Evolutionary conservation across 2,797 vertebrate species (phyloP), one percentile per base, ranked within the genome.

Genomic region (Phrynocephalus vlangalii): DNA sequence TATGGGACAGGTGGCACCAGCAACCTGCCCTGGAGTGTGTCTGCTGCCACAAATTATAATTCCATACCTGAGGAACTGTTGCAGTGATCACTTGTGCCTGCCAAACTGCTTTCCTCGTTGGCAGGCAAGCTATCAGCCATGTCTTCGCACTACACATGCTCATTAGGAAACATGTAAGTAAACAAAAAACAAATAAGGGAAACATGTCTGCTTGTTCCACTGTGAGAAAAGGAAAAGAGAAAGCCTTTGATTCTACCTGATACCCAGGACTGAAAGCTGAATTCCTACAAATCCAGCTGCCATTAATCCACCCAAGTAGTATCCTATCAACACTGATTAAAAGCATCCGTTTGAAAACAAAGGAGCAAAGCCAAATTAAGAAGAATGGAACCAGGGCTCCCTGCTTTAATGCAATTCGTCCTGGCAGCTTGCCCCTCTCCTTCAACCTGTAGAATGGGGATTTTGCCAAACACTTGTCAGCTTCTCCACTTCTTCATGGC

Each of bases 141-240:
- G 70, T 81, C 78, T 85, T 82, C 80, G 75, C 77, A 68, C 87
- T 84, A 85, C 83, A 73, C 77, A 80, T 68, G 68, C 38, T 87
- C 83, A 88, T 80, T 76, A 75, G 71, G 56, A 88, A 79, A 73
- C 70, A 73, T 81, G 87, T 52, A 76, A 85, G 48, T 85, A 80
- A 88, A 81, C 71, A 85, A 88, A 75, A 70, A 76, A 76, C 38
- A 75, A 85, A 85, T 6, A 67, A 84, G 83, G 78, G 30, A 85
- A 85, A 75, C 83, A 68, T 68, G n/a, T 75, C 78, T 75, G 87
- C 83, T 88, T 85, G 68, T 84, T 88, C 56, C 82, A 73, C n/a
- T 66, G 68, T 63, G 22, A 76, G 73, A 28, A 38, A 70, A 52
- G 38, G 24, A 20, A 52, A 72, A 75, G 16, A 3, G 20, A 33